These are phyloP conservation scores for Chaenocephalus aceratus DNA, from an alignment of 2,113 vertebrate genomes.

Conservation along the genomic window DNA sequence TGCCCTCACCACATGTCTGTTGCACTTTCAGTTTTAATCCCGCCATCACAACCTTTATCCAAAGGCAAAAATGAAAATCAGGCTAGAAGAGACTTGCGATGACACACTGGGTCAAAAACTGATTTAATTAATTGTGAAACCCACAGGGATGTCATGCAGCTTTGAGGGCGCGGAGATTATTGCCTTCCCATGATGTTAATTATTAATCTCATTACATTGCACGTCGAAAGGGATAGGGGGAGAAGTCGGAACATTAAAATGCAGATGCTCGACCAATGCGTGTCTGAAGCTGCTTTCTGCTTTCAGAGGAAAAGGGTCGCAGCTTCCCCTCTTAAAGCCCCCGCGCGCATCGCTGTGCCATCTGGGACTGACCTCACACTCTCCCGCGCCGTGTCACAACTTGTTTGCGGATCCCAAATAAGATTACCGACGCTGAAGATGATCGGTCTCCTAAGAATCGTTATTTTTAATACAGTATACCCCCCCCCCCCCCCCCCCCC, in stretches of 20 bases:
- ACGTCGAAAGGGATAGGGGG: constrained; percentile 21
- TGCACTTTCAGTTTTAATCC: constrained; percentile 43
- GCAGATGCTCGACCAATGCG: constrained; percentile 27
- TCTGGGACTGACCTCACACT: constrained; percentile 63
- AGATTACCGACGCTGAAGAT: constrained; percentile 28
- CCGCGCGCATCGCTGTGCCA: constrained; percentile 44
- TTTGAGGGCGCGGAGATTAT: constrained; percentile 60
- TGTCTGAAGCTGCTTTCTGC: constrained; percentile 45
- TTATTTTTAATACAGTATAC: background rate
- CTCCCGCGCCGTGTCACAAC: constrained; percentile 69
- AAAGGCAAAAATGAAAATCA: constrained; percentile 52
- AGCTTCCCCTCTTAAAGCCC: constrained; percentile 23
- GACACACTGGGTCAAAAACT: constrained; percentile 65
- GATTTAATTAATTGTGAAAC: constrained; percentile 74
- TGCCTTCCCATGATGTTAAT: constrained; percentile 67
- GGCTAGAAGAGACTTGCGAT: constrained; percentile 43
- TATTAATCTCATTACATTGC: constrained; percentile 68
- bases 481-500: background rate
- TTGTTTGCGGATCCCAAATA: constrained; percentile 67
- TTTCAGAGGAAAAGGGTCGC: constrained; percentile 32
- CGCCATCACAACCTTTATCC: constrained; percentile 48
- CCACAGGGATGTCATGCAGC: constrained; percentile 60
- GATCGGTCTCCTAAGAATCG: constrained; percentile 44
- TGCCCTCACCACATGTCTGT: constrained; percentile 58
- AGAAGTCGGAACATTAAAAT: constrained; percentile 43